Percentiles rank a stretch among this genome's conserved stretches.
These are phyloP conservation scores for Cherax quadricarinatus DNA, from an alignment of 1,140 invertebrate species.

Conservation along the genomic window DNA sequence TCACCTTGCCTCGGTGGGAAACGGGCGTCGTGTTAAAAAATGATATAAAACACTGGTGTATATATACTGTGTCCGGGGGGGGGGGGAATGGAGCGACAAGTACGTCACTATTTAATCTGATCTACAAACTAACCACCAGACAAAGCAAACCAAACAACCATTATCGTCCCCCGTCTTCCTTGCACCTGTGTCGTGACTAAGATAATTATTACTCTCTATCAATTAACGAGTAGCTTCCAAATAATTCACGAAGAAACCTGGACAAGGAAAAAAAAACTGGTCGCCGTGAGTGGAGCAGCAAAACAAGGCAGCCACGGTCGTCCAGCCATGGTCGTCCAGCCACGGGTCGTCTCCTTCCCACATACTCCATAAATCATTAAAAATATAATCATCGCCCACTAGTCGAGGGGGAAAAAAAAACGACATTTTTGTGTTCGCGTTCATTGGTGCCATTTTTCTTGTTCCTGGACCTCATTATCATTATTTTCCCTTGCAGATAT, in stretches of 20 bases:
- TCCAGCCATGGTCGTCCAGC: neutral
- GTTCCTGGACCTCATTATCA: slow-evolving; percentile 48
- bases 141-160: too few species aligned
- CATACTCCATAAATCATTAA: slow-evolving; percentile 39
- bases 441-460: slow-evolving; percentile 41
- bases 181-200: slow-evolving; percentile 22
- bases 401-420: slow-evolving; percentile 6
- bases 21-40: too few species aligned
- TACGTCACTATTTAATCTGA: too few species aligned
- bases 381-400: slow-evolving; percentile 33
- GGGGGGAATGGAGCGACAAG: too few species aligned
- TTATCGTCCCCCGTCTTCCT: neutral
- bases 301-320: neutral
- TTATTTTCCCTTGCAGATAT: slow-evolving; percentile 34
- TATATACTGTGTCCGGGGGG: too few species aligned
- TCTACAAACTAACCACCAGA: too few species aligned
- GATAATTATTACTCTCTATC: slow-evolving; percentile 33
- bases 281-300: neutral
- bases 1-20: too few species aligned
- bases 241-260: slow-evolving; percentile 4
- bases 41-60: too few species aligned
- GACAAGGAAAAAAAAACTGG: neutral
- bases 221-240: slow-evolving; percentile 33
- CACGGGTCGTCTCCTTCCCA: neutral
- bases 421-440: slow-evolving; percentile 27